Percentiles rank a stretch among this genome's conserved stretches.
These are phyloP conservation scores for Drosophila orosa DNA, from an alignment of 1,140 invertebrate genomes.

Conservation along the genomic window DNA sequence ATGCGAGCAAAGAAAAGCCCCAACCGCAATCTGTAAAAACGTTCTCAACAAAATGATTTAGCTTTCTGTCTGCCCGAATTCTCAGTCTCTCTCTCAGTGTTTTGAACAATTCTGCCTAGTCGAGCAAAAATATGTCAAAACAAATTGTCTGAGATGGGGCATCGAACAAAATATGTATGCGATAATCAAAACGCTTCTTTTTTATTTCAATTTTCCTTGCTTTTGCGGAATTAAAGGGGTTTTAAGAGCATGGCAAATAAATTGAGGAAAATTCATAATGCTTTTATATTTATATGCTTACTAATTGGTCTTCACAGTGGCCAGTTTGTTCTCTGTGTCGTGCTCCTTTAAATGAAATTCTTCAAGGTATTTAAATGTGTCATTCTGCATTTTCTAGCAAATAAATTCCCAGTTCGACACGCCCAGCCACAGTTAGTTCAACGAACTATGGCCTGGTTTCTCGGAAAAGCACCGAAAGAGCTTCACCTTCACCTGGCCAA, in stretches of 20 bases:
- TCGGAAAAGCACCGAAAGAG: constrained; percentile 1
- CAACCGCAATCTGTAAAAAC: constrained; percentile 49
- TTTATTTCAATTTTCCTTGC: constrained; percentile 2
- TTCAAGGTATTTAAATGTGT: background rate
- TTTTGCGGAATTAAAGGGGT: background rate
- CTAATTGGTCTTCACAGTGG: constrained; percentile 1
- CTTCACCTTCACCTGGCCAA: constrained; percentile 39
- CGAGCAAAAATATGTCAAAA: constrained; percentile 54
- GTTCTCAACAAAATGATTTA: constrained; percentile 50
- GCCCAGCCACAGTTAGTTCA: background rate
- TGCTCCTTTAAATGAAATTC: background rate
- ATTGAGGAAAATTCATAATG: constrained; percentile 2
- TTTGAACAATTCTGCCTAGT: constrained; percentile 53
- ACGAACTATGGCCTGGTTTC: constrained; percentile 23
- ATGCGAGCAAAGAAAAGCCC: constrained; percentile 21
- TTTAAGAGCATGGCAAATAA: background rate
- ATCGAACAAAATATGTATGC: background rate
- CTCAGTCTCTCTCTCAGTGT: constrained; percentile 32
- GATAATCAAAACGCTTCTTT: constrained; percentile 22
- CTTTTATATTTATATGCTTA: constrained; percentile 1
- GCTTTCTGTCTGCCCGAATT: constrained; percentile 26
- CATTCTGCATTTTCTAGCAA: constrained; percentile 1
- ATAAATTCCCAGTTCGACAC: constrained; percentile 1
- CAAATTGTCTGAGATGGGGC: constrained; percentile 34
- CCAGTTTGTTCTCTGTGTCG: background rate